A percentile compares a stretch with the other conserved stretches of the same genome.
Evolutionary conservation across 1,140 invertebrate species (phyloP).

Genomic region (Eupristina koningsbergeri): DNA sequence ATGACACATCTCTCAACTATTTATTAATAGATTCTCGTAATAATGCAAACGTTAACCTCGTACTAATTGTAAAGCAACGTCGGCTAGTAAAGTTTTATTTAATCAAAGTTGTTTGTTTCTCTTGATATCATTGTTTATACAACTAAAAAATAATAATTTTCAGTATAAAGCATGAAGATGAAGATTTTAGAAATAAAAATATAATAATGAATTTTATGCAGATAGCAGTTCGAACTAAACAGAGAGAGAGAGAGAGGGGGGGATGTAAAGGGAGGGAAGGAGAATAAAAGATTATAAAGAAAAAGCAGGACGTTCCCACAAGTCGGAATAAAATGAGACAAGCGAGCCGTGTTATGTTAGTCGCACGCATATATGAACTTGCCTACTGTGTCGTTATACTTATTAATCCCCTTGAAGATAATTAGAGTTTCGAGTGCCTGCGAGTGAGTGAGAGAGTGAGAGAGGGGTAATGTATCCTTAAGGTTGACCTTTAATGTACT

Average conservation of each 20-base stretch:
- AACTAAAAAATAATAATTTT: too few species aligned
- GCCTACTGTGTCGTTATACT: constrained; percentile 53
- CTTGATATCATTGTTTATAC: too few species aligned
- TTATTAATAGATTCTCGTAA: background rate
- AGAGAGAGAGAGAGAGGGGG: background rate
- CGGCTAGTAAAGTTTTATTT: background rate
- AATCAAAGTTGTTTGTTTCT: background rate
- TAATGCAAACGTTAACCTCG: background rate
- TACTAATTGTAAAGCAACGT: background rate
- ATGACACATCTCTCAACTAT: background rate
- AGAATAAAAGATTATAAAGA: constrained; percentile 9
- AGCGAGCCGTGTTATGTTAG: constrained; percentile 54
- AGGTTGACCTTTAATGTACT: constrained; percentile 53
- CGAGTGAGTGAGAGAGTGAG: background rate
- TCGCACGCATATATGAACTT: constrained; percentile 53
- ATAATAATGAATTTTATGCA: background rate
- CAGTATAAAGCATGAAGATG: too few species aligned
- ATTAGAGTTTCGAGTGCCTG: constrained; percentile 40
- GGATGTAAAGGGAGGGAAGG: background rate
- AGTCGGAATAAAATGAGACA: constrained; percentile 56
- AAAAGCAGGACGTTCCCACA: constrained; percentile 58
- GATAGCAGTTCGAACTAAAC: background rate
- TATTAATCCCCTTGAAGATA: constrained; percentile 59
- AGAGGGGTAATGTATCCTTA: constrained; percentile 43
- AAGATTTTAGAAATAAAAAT: background rate